Conservation (phyloP, 2,113 vertebrate genomes). For the Narcine bancroftii region DNA sequence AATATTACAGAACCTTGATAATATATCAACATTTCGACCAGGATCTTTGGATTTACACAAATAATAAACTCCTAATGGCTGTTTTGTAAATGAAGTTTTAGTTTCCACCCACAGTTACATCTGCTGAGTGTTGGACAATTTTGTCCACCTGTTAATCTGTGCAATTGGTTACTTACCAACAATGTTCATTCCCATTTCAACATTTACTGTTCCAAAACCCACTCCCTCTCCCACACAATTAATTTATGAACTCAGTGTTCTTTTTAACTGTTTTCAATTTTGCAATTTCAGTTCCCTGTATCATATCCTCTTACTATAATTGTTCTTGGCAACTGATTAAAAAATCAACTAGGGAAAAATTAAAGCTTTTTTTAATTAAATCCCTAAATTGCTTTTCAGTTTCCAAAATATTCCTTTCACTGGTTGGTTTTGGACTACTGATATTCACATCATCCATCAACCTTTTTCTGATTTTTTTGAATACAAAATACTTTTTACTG, state of each 20-base stretch:
- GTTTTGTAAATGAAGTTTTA: constrained; percentile 1
- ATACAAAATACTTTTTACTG: not conserved
- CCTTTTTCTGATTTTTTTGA: not conserved
- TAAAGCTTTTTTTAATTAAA: constrained; percentile 36
- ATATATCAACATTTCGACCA: not conserved
- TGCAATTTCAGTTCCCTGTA: constrained; percentile 36
- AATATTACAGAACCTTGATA: not conserved
- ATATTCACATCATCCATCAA: constrained; percentile 21
- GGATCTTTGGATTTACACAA: not conserved
- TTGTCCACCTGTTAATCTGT: constrained; percentile 11
- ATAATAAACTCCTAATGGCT: constrained; percentile 1
- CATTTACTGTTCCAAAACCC: constrained; percentile 20
- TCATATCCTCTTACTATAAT: constrained; percentile 37
- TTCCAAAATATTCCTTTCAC: constrained; percentile 30
- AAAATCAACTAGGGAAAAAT: constrained; percentile 38
- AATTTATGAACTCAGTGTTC: constrained; percentile 36
- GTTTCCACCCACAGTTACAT: constrained; percentile 14
- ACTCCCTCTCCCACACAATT: constrained; percentile 34
- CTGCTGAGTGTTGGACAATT: constrained; percentile 22
- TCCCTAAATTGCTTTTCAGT: constrained; percentile 33
- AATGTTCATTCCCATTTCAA: constrained; percentile 34
- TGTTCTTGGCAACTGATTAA: constrained; percentile 37
- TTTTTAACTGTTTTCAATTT: constrained; percentile 32
- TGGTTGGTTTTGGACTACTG: not conserved
- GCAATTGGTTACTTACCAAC: constrained; percentile 22